Conservation (phyloP, 2,888 invertebrate species). For the Eugnorisma glareosa region DNA sequence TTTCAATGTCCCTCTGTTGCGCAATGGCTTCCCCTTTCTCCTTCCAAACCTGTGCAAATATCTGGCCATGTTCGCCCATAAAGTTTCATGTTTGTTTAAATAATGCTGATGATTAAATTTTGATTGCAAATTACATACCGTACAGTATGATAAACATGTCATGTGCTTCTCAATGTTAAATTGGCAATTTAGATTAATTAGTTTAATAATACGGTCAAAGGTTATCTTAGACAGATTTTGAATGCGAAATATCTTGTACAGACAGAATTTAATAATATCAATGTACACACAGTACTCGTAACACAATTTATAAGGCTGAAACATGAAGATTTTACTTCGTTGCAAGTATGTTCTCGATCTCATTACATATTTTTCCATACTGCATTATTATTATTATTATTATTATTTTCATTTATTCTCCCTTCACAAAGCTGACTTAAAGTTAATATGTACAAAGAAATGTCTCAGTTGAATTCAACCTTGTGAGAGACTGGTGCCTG, state of each 20-base stretch:
- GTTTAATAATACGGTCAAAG: slow-evolving; percentile 14
- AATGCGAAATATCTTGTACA: slow-evolving; percentile 3
- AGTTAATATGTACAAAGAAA: too few species aligned
- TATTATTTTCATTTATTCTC: too few species aligned
- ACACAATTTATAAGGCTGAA: background rate
- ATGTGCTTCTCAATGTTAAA: slow-evolving; percentile 43
- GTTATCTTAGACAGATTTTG: slow-evolving; percentile 3
- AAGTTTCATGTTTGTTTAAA: slow-evolving; percentile 7
- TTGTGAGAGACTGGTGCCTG: too few species aligned
- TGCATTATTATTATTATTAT: too few species aligned
- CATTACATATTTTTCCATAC: slow-evolving; percentile 24
- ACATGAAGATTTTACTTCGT: background rate
- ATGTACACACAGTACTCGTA: background rate
- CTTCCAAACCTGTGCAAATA: too few species aligned
- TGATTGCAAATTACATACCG: slow-evolving; percentile 11
- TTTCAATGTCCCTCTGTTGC: too few species aligned
- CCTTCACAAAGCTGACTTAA: too few species aligned
- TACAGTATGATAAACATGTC: slow-evolving; percentile 33
- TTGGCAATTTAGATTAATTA: slow-evolving; percentile 27
- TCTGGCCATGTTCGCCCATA: too few species aligned
- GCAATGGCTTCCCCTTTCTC: too few species aligned
- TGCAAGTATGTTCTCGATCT: background rate
- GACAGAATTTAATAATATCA: background rate
- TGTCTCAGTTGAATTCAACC: too few species aligned
- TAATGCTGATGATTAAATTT: slow-evolving; percentile 27